A percentile compares a stretch with the other conserved stretches of the same genome.
phyloP scores from a whole-genome alignment of 2,113 vertebrate genomes.

The Ochotona curzoniae region DNA sequence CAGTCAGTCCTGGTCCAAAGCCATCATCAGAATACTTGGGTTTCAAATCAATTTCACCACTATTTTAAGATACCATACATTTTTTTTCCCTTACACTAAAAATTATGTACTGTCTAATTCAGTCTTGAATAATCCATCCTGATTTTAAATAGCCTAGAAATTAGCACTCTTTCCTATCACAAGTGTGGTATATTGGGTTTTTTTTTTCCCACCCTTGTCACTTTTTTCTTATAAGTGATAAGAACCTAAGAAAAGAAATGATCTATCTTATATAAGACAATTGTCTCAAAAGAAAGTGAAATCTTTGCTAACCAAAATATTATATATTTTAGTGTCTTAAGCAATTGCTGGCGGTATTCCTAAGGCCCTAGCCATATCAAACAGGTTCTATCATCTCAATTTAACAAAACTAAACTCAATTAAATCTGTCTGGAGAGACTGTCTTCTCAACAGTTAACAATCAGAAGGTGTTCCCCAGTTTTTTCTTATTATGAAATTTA shows the following conservation, averaged over 20 bases:
- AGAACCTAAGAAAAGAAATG: slow-evolving; percentile 51
- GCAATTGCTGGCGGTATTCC: slow-evolving; percentile 11
- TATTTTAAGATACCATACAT: slow-evolving; percentile 41
- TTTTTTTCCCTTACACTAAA: slow-evolving; percentile 22
- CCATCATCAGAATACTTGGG: slow-evolving; percentile 23
- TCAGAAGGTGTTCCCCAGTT: not conserved
- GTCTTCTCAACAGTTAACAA: slow-evolving; percentile 15
- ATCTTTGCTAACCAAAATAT: slow-evolving; percentile 58
- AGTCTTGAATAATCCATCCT: slow-evolving; percentile 51
- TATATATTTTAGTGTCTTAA: slow-evolving; percentile 17
- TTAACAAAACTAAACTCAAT: slow-evolving; percentile 42
- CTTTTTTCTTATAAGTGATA: slow-evolving; percentile 21
- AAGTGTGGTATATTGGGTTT: not conserved
- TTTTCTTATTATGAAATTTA: not conserved
- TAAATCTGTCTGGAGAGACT: slow-evolving; percentile 19
- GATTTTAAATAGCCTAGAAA: slow-evolving; percentile 61
- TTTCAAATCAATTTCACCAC: slow-evolving; percentile 46
- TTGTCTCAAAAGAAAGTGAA: slow-evolving; percentile 57
- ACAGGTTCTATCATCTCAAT: slow-evolving; percentile 19
- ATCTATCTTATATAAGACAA: slow-evolving; percentile 45
- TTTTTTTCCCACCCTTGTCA: not conserved
- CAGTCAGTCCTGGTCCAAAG: slow-evolving; percentile 36
- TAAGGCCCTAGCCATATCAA: slow-evolving; percentile 4
- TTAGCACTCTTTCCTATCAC: slow-evolving; percentile 38
- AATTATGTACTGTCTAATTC: slow-evolving; percentile 36